Conservation (phyloP, 1,140 invertebrate genomes). For the Sycophila sp. region DNA sequence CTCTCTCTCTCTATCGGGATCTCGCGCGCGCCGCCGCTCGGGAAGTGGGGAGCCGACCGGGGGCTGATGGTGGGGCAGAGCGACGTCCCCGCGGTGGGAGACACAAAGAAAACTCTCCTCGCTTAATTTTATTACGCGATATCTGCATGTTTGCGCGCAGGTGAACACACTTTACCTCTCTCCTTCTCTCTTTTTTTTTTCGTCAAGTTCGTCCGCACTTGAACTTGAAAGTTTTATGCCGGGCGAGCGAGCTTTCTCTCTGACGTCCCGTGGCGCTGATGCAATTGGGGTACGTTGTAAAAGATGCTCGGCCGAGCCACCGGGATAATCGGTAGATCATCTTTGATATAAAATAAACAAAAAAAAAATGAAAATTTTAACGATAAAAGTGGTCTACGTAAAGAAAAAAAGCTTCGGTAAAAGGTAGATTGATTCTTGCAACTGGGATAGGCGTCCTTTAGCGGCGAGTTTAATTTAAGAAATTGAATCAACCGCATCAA, state of each 20-base stretch:
- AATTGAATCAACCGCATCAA: neutral
- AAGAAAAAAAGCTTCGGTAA: too few species aligned
- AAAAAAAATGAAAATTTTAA: too few species aligned
- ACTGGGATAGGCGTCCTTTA: too few species aligned
- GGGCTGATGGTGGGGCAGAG: constrained; percentile 4
- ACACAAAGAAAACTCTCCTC: constrained; percentile 26
- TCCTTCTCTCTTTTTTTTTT: too few species aligned
- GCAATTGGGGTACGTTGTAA: too few species aligned
- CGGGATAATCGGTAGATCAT: too few species aligned
- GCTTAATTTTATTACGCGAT: constrained; percentile 33
- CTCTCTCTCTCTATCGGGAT: constrained; percentile 23
- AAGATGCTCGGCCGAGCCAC: too few species aligned
- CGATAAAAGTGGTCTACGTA: too few species aligned
- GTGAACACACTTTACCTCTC: too few species aligned
- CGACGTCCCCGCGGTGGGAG: constrained; percentile 18
- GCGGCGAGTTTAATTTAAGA: neutral
- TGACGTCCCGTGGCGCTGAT: too few species aligned
- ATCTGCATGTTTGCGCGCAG: constrained; percentile 3
- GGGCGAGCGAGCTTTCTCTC: neutral
- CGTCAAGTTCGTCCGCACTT: neutral
- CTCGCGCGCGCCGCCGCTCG: constrained; percentile 26
- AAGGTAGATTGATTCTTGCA: too few species aligned
- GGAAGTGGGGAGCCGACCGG: neutral
- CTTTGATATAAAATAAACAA: too few species aligned
- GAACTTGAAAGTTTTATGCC: neutral